These are phyloP conservation scores for Protobothrops flavoviridis DNA, from an alignment of 2,113 vertebrate genomes.

Conservation along the genomic window DNA sequence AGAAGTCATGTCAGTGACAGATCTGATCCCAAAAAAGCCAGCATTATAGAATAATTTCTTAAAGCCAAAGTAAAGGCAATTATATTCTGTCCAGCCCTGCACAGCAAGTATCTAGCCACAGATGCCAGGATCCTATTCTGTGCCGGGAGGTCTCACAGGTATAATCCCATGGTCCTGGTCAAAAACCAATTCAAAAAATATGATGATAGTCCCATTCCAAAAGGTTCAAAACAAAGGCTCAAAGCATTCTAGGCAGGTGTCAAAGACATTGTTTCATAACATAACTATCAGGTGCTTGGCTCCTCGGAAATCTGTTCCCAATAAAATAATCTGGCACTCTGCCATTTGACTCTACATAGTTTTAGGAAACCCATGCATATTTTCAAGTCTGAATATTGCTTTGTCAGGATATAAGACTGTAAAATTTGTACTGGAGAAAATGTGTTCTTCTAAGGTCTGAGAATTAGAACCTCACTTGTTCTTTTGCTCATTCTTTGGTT, in stretches of 20 bases:
- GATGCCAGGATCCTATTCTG: not conserved
- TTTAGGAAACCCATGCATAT: not conserved
- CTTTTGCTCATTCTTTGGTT: not conserved
- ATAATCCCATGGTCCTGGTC: not conserved
- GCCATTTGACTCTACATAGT: not conserved
- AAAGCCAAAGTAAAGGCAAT: not conserved
- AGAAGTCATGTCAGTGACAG: not conserved
- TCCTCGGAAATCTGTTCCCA: not conserved
- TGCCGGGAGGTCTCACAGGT: not conserved
- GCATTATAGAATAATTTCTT: not conserved
- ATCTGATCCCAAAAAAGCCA: not conserved
- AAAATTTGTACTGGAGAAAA: not conserved
- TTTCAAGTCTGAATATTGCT: not conserved
- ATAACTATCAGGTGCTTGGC: not conserved
- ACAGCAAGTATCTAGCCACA: not conserved
- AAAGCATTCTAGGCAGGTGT: not conserved
- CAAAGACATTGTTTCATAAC: not conserved
- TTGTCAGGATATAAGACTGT: not conserved
- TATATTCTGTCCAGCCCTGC: not conserved
- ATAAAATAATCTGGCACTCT: not conserved
- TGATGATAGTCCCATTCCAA: not conserved
- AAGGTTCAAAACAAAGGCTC: not conserved
- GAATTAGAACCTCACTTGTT: not conserved
- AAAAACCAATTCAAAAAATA: not conserved
- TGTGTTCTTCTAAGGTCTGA: not conserved